These are phyloP conservation scores for Atractosteus spatula DNA, from an alignment of 2,113 vertebrate genomes.

Conservation along the genomic window DNA sequence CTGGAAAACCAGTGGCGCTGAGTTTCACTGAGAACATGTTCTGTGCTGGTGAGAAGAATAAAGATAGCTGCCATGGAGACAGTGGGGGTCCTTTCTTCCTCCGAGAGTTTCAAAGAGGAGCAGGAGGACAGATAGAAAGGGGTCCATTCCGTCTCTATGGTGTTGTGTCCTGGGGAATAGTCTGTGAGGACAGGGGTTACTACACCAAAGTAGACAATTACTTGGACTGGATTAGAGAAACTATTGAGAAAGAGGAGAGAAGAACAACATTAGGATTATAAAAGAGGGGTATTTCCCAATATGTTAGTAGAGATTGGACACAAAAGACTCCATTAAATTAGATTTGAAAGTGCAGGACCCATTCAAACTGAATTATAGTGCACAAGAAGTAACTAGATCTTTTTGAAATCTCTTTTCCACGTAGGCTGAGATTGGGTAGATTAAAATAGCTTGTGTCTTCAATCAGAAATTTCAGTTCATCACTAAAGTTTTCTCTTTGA, in stretches of 20 bases:
- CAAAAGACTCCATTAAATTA: not conserved
- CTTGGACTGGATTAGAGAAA: constrained; percentile 79
- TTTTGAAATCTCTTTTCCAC: no score
- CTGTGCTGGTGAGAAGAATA: constrained; percentile 70
- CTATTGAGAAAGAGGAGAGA: constrained; percentile 51
- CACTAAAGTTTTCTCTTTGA: no score
- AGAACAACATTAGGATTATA: no score
- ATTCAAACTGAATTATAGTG: no score
- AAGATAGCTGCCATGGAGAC: constrained; percentile 81
- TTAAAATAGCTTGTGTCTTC: no score
- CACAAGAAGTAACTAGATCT: no score
- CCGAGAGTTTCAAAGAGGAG: constrained; percentile 26
- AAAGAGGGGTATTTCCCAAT: no score
- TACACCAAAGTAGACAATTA: constrained; percentile 85
- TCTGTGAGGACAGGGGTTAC: constrained; percentile 75
- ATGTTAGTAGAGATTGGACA: not conserved
- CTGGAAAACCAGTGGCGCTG: not conserved
- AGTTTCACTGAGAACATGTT: constrained; percentile 83
- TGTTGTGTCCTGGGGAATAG: constrained; percentile 83
- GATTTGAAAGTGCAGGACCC: no score
- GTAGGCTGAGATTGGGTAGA: no score
- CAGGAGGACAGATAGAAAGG: not conserved
- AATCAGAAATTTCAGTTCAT: no score
- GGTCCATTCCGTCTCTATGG: constrained; percentile 57
- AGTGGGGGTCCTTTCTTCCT: constrained; percentile 77